Evolutionary conservation across 2,888 invertebrate genomes (phyloP).

Genomic region (Lypha dubia): DNA sequence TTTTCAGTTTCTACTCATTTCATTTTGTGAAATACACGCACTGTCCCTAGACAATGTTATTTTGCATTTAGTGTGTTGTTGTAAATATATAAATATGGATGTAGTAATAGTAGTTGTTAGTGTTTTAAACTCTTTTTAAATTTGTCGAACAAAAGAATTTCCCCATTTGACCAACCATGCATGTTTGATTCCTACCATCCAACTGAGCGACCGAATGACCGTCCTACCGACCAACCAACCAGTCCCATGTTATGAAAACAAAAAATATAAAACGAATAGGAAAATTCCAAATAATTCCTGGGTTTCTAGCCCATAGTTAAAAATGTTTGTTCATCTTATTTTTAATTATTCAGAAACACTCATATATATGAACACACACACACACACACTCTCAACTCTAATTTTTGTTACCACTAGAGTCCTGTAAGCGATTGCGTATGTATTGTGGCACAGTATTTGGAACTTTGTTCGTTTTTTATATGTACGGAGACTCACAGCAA

Average conservation of each 20-base stretch:
- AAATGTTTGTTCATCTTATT: slow-evolving; percentile 67
- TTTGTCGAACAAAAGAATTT: slow-evolving; percentile 39
- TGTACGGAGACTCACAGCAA: slow-evolving; percentile 20
- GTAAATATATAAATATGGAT: too few relatives aligned
- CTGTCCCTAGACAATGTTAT: slow-evolving; percentile 49
- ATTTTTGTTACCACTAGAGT: slow-evolving; percentile 44
- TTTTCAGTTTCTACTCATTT: slow-evolving; percentile 50
- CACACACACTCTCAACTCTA: slow-evolving; percentile 36
- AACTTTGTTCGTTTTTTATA: slow-evolving; percentile 3
- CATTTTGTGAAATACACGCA: slow-evolving; percentile 58
- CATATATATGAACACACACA: slow-evolving; percentile 42
- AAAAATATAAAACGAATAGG: slow-evolving; percentile 55
- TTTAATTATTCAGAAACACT: slow-evolving; percentile 71
- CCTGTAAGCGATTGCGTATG: background rate
- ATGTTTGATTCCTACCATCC: slow-evolving; percentile 57
- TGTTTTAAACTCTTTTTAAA: slow-evolving; percentile 21
- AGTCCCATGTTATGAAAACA: slow-evolving; percentile 44
- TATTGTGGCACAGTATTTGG: background rate
- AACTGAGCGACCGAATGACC: slow-evolving; percentile 37
- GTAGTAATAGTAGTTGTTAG: slow-evolving; percentile 23
- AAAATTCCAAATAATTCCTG: slow-evolving; percentile 69
- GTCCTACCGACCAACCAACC: too few relatives aligned
- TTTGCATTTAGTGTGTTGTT: slow-evolving; percentile 40
- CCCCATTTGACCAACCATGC: slow-evolving; percentile 43
- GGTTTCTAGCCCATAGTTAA: slow-evolving; percentile 71